Percentiles rank a stretch among this genome's conserved stretches.
Conservation (phyloP, 1,140 invertebrate genomes). For the Drosophila nebulosa region DNA sequence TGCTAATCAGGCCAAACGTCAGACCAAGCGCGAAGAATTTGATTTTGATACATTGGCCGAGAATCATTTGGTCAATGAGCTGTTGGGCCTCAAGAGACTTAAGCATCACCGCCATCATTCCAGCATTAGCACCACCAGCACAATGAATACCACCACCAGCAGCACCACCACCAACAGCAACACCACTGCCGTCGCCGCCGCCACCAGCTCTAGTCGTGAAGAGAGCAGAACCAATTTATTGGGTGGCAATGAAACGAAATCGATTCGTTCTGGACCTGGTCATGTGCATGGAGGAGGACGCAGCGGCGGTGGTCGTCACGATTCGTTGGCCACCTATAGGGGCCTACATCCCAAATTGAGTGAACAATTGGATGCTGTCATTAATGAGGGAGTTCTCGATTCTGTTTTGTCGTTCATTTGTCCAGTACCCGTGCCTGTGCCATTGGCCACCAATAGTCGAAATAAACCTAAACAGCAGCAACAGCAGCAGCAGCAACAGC, state of each 20-base stretch:
- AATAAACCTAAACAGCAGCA: slow-evolving; percentile 33
- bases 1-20: slow-evolving; percentile 29
- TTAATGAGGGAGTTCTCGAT: slow-evolving; percentile 89
- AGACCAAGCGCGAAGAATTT: slow-evolving; percentile 52
- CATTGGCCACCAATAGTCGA: slow-evolving; percentile 13
- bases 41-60: slow-evolving; percentile 65
- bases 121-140: not conserved
- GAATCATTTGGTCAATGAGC: slow-evolving; percentile 61
- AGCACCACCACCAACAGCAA: not conserved
- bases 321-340: slow-evolving; percentile 25
- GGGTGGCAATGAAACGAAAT: slow-evolving; percentile 13
- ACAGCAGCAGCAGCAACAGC: slow-evolving; percentile 15
- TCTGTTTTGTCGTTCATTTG: slow-evolving; percentile 87
- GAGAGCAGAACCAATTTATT: slow-evolving; percentile 26
- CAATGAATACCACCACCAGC: not conserved
- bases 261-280: slow-evolving; percentile 26
- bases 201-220: slow-evolving; percentile 19
- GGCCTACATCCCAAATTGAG: slow-evolving; percentile 68
- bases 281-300: slow-evolving; percentile 25
- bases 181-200: not conserved
- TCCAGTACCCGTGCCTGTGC: slow-evolving; percentile 50
- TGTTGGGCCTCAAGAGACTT: slow-evolving; percentile 38
- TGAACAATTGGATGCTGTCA: slow-evolving; percentile 82
- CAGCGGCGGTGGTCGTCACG: slow-evolving; percentile 14
- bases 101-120: not conserved